Conservation (phyloP, 2,113 vertebrate species). For the Hoplias malabaricus region DNA sequence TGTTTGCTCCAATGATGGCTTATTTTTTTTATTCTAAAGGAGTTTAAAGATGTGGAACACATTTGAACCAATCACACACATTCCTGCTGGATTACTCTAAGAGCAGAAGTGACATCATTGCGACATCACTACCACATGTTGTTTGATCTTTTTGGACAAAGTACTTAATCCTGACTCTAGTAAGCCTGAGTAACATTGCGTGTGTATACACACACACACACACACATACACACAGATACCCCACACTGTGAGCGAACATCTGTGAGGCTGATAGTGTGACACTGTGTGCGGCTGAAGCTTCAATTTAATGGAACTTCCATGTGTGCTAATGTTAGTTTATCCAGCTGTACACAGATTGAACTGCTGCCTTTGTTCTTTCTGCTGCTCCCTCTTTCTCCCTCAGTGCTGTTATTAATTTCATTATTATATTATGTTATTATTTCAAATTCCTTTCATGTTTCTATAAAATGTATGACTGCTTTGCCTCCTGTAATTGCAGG, state of each 20-base stretch:
- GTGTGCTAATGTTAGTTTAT: neutral
- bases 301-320: constrained; percentile 21
- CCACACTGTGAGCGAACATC: constrained; percentile 17
- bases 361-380: neutral
- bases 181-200: neutral
- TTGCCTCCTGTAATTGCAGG: too few relatives aligned
- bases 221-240: neutral
- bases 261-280: constrained; percentile 24
- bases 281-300: constrained; percentile 12
- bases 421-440: too few relatives aligned
- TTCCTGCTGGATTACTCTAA: constrained; percentile 58
- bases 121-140: constrained; percentile 66
- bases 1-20: constrained; percentile 1
- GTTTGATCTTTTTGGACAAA: constrained; percentile 57
- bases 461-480: too few relatives aligned
- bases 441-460: too few relatives aligned
- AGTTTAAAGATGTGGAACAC: constrained; percentile 36
- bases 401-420: too few relatives aligned
- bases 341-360: neutral
- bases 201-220: neutral
- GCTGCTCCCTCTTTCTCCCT: too few relatives aligned
- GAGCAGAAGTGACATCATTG: constrained; percentile 63
- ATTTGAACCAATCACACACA: constrained; percentile 41
- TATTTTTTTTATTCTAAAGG: constrained; percentile 14
- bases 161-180: constrained; percentile 29